A percentile compares a stretch with the other conserved stretches of the same genome.
These are phyloP conservation scores for Cataglyphis rosenhaueri DNA, from an alignment of 2,888 invertebrate species.

Conservation along the genomic window DNA sequence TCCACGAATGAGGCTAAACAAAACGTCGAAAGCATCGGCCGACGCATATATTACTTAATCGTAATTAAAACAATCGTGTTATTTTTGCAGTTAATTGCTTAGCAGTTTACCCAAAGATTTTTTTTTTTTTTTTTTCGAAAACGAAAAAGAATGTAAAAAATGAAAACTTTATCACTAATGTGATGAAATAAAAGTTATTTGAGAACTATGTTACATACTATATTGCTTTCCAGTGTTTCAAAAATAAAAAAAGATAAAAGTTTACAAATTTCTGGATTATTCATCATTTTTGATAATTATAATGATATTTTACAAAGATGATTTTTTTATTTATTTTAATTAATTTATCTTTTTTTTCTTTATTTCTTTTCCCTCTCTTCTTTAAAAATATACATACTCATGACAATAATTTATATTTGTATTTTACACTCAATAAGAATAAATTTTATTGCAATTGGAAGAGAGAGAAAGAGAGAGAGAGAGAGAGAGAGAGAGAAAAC, in stretches of 20 bases:
- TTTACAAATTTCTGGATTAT: background rate
- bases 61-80: conserved; percentile 15
- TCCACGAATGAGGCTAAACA: background rate
- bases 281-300: background rate
- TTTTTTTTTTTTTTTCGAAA: background rate
- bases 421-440: background rate
- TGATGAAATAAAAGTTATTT: background rate
- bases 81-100: background rate
- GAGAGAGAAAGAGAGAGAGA: too few relatives aligned
- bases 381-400: background rate
- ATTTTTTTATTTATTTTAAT: background rate
- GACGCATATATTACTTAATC: background rate
- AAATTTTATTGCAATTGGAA: conserved; percentile 19
- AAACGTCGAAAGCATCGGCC: conserved; percentile 19
- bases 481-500: background rate
- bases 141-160: background rate
- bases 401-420: background rate
- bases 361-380: background rate
- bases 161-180: background rate
- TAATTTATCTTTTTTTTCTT: background rate
- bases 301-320: background rate
- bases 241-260: background rate
- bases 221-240: background rate
- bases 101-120: background rate
- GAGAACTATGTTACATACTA: background rate